Evolutionary conservation across 2,888 invertebrate genomes (phyloP).

Genomic region (Colostygia pectinataria): DNA sequence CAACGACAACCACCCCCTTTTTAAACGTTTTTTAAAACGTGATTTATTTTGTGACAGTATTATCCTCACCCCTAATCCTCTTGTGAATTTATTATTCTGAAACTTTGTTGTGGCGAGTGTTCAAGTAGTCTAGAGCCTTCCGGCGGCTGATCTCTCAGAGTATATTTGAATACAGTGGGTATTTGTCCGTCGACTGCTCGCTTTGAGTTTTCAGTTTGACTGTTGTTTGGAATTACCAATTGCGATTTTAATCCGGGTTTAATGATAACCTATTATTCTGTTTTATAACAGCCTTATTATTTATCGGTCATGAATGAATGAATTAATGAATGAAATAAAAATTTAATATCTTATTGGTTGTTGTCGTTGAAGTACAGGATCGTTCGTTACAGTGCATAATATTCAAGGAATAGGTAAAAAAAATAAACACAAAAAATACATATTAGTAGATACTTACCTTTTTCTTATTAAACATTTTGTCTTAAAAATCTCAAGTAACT

Average conservation of each 20-base stretch:
- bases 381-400: no score
- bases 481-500: no score
- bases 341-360: constrained; percentile 22
- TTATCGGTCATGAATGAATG: constrained; percentile 18
- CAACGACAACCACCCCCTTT: constrained; percentile 54
- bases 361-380: not conserved
- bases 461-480: no score
- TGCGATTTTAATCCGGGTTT: constrained; percentile 27
- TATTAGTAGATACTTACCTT: no score
- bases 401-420: no score
- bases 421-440: no score
- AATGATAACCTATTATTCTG: constrained; percentile 23
- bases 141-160: constrained; percentile 29
- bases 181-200: constrained; percentile 30
- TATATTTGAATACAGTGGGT: constrained; percentile 30
- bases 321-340: constrained; percentile 17
- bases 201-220: constrained; percentile 26
- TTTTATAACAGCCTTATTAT: constrained; percentile 28
- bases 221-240: constrained; percentile 30
- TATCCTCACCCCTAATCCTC: constrained; percentile 69
- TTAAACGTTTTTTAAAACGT: constrained; percentile 66
- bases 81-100: constrained; percentile 66
- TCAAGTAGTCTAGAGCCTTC: constrained; percentile 62
- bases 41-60: constrained; percentile 68
- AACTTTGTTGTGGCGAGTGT: constrained; percentile 66